Evolutionary conservation across 2,797 vertebrate species (phyloP).

Genomic region (Thunnus albacares): DNA sequence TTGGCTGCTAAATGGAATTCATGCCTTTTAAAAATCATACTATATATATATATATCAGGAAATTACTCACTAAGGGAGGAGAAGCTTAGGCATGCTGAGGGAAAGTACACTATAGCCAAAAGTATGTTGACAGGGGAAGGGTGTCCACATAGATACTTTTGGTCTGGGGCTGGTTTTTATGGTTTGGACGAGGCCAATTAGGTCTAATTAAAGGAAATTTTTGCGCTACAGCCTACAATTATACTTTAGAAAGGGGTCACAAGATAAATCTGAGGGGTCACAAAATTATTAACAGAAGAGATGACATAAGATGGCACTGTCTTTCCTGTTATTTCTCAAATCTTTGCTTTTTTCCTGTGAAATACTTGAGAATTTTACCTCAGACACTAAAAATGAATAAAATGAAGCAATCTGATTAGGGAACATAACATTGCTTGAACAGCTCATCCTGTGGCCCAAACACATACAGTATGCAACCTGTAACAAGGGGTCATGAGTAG

Average conservation of each 20-base stretch:
- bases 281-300: not conserved
- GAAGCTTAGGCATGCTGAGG: not conserved
- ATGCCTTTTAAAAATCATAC: conserved; percentile 6
- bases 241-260: no score
- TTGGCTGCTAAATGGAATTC: not conserved
- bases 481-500: not conserved
- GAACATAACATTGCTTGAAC: not conserved
- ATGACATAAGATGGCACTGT: no score
- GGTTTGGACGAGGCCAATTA: not conserved
- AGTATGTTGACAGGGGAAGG: not conserved
- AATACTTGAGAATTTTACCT: no score
- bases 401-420: not conserved
- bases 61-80: not conserved
- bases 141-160: not conserved
- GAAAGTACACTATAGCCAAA: not conserved
- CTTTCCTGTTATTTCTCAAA: not conserved
- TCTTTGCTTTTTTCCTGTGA: not conserved
- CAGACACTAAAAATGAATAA: not conserved
- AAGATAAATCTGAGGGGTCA: not conserved
- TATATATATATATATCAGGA: not conserved
- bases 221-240: not conserved
- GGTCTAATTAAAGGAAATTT: not conserved
- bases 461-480: not conserved
- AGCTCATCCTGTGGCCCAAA: no score
- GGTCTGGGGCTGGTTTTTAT: not conserved